Evolutionary conservation across 2,113 vertebrate genomes (phyloP), one percentile per base, ranked within the genome.

Genomic region (Thalassoma bifasciatum): DNA sequence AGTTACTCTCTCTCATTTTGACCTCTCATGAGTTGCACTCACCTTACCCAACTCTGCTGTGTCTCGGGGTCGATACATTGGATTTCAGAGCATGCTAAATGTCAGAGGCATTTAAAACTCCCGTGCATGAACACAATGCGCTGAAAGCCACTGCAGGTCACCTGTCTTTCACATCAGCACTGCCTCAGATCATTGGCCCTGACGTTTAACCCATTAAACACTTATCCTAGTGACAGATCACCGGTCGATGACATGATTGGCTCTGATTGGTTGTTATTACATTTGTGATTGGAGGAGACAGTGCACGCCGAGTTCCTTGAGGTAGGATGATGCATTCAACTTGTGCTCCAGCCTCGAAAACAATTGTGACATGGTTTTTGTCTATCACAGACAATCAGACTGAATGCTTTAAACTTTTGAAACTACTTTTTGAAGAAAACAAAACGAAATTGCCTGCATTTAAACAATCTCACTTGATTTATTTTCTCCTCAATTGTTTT

Each of bases 61-160:
- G 79, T 80, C 75, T 85, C 16, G 62, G 83, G 80, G 82, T 89
- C 47, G 62, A 62, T 68, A 57, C 36, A 19, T 72, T 54, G 77
- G 75, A 71, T 23, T 44, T 72, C 70, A 26, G 81, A 44, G 85
- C 76, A 90, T 79, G 79, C 75, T 80, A 92, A 93, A 94, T 93
- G 92, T 93, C 93, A 93, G 83, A 86, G 79, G 82, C 84, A 77
- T 81, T 92, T 85, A 79, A 30, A 88, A 86, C 87, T 67, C 76
- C 71, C 84, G 75, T 19, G 37, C 70, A 74, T 84, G 84, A 89
- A 92, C 88, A 86, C 82, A 81, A 83, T 70, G 57, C 65, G 72
- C 90, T 79, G 69, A 89, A 92, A 91, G 86, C 77, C 37, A 88
- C 93, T 89, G 89, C 77, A 78, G 91, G 92, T 91, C 83, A 91